Evolutionary conservation across 2,888 invertebrate genomes (phyloP).

Genomic region (Minunthozetes semirufus): DNA sequence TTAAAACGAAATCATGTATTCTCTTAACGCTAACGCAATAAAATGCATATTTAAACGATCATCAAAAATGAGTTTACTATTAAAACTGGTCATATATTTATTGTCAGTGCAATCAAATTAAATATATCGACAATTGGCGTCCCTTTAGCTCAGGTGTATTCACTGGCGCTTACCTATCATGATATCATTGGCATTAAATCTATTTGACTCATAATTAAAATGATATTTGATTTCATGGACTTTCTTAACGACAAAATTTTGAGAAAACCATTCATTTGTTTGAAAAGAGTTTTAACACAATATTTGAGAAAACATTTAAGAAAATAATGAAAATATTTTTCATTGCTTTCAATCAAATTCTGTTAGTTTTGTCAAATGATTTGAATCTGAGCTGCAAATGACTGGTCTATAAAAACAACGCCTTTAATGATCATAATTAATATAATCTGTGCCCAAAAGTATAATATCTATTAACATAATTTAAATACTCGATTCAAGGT

Average conservation of each 20-base stretch:
- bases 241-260: too few relatives aligned
- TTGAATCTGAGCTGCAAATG: not conserved
- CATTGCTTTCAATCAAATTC: not conserved
- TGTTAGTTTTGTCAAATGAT: not conserved
- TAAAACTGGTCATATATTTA: conserved; percentile 5
- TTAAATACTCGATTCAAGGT: conserved; percentile 2
- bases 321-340: not conserved
- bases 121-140: not conserved
- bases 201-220: too few relatives aligned
- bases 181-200: too few relatives aligned
- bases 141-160: not conserved
- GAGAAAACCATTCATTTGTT: too few relatives aligned
- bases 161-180: too few relatives aligned
- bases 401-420: conserved; percentile 16
- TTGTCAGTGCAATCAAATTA: conserved; percentile 7
- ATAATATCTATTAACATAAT: conserved; percentile 19
- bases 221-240: too few relatives aligned
- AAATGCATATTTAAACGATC: conserved; percentile 28
- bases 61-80: conserved; percentile 14
- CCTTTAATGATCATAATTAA: conserved; percentile 25
- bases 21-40: conserved; percentile 1
- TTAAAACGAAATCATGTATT: conserved; percentile 32
- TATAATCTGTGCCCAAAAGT: conserved; percentile 12
- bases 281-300: too few relatives aligned
- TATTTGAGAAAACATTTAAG: not conserved